A percentile compares a stretch with the other conserved stretches of the same genome.
phyloP scores from a whole-genome alignment of 2,888 invertebrate genomes.

The Drosophila greeni region DNA sequence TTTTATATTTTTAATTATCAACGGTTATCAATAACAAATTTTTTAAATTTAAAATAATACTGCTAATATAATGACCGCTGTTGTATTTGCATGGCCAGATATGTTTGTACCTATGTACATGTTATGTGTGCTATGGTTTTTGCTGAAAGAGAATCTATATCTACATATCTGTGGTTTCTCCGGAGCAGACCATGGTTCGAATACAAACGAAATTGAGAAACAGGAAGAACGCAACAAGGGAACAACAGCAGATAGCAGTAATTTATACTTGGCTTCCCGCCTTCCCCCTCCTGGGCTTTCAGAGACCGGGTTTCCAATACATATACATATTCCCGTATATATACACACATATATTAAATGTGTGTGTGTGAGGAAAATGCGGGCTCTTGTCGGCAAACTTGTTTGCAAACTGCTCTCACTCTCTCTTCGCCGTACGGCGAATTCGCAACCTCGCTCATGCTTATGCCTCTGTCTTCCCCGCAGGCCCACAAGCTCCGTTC shows the following conservation, averaged over 20 bases:
- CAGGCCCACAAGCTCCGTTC: slow-evolving; percentile 56
- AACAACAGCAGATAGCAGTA: slow-evolving; percentile 7
- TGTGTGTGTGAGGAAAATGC: slow-evolving; percentile 2
- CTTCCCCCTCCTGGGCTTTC: background rate
- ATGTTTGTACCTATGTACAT: background rate
- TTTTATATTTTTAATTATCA: background rate
- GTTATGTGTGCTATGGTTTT: background rate
- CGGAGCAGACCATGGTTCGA: slow-evolving; percentile 12
- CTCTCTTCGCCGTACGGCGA: slow-evolving; percentile 35
- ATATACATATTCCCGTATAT: background rate
- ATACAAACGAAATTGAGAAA: background rate
- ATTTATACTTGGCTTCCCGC: slow-evolving; percentile 1
- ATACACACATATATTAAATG: background rate
- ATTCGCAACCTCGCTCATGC: slow-evolving; percentile 12
- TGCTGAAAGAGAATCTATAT: background rate
- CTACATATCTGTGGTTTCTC: slow-evolving; percentile 6
- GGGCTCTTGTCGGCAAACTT: slow-evolving; percentile 51
- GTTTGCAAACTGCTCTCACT: slow-evolving; percentile 49
- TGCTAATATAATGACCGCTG: background rate
- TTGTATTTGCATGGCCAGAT: background rate
- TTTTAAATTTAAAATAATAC: background rate
- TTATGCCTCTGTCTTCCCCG: background rate
- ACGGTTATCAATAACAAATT: background rate
- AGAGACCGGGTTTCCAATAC: background rate
- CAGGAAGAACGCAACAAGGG: slow-evolving; percentile 10